Conservation (phyloP, 1,140 invertebrate genomes). For the Leptonema lineaticorne region DNA sequence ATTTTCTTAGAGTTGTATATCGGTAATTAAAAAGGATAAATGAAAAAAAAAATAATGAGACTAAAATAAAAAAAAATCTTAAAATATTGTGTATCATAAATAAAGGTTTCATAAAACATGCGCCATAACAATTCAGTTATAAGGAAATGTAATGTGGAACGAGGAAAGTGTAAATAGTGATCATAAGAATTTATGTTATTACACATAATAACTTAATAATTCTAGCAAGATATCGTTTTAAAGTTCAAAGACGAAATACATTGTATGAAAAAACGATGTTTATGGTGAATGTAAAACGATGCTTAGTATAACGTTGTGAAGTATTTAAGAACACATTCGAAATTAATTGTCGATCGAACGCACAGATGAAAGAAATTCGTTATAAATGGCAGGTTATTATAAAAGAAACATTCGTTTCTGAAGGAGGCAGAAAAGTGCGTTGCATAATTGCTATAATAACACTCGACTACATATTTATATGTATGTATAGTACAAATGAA, state of each 20-base stretch:
- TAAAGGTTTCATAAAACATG: no score
- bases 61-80: no score
- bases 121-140: background rate
- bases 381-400: background rate
- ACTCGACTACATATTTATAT: no score
- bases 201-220: background rate
- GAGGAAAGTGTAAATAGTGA: background rate
- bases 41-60: no score
- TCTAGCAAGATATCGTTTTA: background rate
- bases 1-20: no score
- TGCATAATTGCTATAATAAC: constrained; percentile 21
- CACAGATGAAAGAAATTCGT: background rate
- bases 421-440: background rate
- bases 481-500: background rate
- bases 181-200: background rate
- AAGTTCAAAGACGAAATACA: background rate
- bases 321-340: background rate
- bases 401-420: background rate
- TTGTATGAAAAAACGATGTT: no score
- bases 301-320: background rate
- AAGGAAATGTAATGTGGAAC: background rate
- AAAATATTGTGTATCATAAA: no score
- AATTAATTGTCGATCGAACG: background rate
- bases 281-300: background rate
- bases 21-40: no score